Conservation (phyloP, 2,797 vertebrate species). For the Typhlichthys eigenmanni region DNA sequence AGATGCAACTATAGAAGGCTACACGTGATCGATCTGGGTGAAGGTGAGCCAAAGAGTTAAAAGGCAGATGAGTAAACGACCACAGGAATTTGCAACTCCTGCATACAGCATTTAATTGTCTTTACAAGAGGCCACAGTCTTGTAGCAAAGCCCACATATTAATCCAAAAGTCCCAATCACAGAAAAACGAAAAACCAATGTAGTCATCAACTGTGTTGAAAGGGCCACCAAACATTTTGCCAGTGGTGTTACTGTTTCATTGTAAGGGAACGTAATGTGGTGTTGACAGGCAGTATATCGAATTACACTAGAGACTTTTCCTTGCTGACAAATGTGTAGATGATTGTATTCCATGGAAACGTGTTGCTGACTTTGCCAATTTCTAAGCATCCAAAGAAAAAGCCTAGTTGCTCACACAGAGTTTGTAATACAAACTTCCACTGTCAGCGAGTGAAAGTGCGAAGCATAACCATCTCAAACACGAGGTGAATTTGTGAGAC, state of each 20-base stretch:
- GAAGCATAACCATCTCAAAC: no score
- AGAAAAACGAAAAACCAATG: conserved; percentile 59
- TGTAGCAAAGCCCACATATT: conserved; percentile 43
- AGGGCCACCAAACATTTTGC: conserved; percentile 36
- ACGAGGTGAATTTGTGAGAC: conserved; percentile 22
- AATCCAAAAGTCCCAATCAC: conserved; percentile 58
- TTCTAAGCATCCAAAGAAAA: conserved; percentile 13
- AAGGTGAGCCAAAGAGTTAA: conserved; percentile 29
- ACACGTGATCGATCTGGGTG: conserved; percentile 33
- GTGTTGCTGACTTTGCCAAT: conserved; percentile 60
- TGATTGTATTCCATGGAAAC: neutral
- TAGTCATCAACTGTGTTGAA: conserved; percentile 39
- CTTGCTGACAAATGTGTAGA: neutral
- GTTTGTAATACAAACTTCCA: conserved; percentile 14
- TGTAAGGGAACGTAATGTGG: conserved; percentile 51
- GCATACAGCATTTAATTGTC: conserved; percentile 36
- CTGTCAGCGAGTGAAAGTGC: neutral
- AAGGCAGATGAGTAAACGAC: conserved; percentile 29
- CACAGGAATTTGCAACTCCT: conserved; percentile 27
- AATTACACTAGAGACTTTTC: conserved; percentile 43
- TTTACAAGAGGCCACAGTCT: conserved; percentile 47
- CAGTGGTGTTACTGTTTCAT: conserved; percentile 66
- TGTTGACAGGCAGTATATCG: conserved; percentile 67
- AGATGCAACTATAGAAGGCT: conserved; percentile 3
- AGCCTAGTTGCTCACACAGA: neutral